These are phyloP conservation scores for Vespertilio murinus DNA, from an alignment of 2,797 vertebrate species.

Conservation along the genomic window DNA sequence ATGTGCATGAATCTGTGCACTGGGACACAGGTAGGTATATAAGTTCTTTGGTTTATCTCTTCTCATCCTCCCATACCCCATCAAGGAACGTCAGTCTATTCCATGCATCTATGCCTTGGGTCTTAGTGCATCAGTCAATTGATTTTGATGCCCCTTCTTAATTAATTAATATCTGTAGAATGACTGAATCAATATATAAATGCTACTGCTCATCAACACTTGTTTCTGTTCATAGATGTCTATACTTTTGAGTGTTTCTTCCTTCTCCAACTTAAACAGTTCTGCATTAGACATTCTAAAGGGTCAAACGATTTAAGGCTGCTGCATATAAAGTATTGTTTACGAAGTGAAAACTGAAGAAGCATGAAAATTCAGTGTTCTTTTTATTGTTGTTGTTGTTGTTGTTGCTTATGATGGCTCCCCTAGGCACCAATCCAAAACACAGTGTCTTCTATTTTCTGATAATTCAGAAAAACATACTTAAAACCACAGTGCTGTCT, in stretches of 20 bases:
- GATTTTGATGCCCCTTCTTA: too few species aligned
- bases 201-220: not conserved
- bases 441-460: slow-evolving; percentile 32
- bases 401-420: slow-evolving; percentile 57
- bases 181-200: not conserved
- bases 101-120: too few species aligned
- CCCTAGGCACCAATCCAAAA: slow-evolving; percentile 50
- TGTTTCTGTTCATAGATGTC: not conserved
- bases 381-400: not conserved
- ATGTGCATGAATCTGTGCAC: too few species aligned
- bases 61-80: too few species aligned
- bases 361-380: slow-evolving; percentile 42
- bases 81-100: too few species aligned
- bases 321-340: not conserved
- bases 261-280: not conserved
- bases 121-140: too few species aligned
- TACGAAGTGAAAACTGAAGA: slow-evolving; percentile 51
- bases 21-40: too few species aligned
- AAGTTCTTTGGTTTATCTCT: too few species aligned
- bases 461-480: slow-evolving; percentile 35
- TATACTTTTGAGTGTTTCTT: not conserved
- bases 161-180: not conserved
- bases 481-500: not conserved
- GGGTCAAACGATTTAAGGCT: not conserved
- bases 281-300: not conserved